Percentiles rank a stretch among this genome's conserved stretches.
These are phyloP conservation scores for Sylvicapra grimmia DNA, from an alignment of 2,113 vertebrate species.

Conservation along the genomic window DNA sequence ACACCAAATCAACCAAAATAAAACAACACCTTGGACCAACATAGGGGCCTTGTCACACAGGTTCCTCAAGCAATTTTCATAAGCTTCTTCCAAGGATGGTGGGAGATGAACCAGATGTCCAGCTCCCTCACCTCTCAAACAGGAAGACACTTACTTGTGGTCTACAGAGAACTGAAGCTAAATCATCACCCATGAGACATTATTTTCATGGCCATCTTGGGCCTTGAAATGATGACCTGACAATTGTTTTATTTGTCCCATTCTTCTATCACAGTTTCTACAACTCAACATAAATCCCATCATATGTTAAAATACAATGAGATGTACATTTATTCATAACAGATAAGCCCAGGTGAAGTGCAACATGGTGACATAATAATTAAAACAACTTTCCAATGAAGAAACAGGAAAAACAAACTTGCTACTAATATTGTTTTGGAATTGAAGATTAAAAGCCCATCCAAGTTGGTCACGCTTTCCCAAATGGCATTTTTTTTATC, in stretches of 20 bases:
- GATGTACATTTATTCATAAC: neutral
- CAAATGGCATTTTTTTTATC: constrained; percentile 40
- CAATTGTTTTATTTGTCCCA: neutral
- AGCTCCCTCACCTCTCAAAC: neutral
- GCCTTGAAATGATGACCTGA: neutral
- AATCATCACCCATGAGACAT: neutral
- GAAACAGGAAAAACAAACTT: constrained; percentile 28
- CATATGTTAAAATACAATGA: constrained; percentile 50
- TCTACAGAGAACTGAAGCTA: neutral
- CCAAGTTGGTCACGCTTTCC: neutral
- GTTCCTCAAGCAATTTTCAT: neutral
- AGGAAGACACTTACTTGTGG: neutral
- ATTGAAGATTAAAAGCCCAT: neutral
- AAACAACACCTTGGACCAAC: neutral
- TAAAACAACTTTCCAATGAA: constrained; percentile 39
- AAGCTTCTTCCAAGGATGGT: neutral
- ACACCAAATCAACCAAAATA: neutral
- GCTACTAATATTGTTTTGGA: constrained; percentile 2
- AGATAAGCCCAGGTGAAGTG: constrained; percentile 43
- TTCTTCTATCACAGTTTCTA: constrained; percentile 44
- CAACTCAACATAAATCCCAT: constrained; percentile 47
- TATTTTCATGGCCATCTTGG: neutral
- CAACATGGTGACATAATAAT: constrained; percentile 27
- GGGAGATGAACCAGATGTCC: neutral
- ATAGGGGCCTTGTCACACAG: neutral